These are phyloP conservation scores for Cephus rjabovi DNA, from an alignment of 2,888 invertebrate genomes.

Conservation along the genomic window DNA sequence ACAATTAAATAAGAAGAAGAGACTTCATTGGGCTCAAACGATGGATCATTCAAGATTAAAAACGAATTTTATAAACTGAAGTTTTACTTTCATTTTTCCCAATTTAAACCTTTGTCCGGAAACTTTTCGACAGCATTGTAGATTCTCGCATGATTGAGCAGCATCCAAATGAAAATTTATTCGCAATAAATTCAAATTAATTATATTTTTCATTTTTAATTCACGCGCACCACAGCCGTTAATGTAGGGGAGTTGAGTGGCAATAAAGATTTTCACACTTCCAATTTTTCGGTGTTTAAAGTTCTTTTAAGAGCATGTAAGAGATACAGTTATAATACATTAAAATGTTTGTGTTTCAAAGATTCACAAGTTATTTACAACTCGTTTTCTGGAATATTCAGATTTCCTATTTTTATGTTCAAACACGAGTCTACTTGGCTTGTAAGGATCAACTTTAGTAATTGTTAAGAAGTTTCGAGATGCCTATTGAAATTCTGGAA, in stretches of 20 bases:
- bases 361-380: constrained; percentile 20
- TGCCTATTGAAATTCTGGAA: constrained; percentile 9
- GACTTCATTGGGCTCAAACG: no score
- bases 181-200: constrained; percentile 15
- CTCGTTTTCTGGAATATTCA: constrained; percentile 15
- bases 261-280: constrained; percentile 6
- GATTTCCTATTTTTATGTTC: constrained; percentile 17
- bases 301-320: constrained; percentile 23
- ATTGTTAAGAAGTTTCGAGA: constrained; percentile 8
- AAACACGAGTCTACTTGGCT: constrained; percentile 14
- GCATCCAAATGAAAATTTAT: not conserved
- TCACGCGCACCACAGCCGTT: constrained; percentile 1
- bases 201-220: constrained; percentile 12
- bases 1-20: no score
- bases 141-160: no score
- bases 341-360: constrained; percentile 17
- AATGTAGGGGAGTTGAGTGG: not conserved
- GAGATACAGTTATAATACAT: constrained; percentile 14
- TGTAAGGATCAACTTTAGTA: not conserved
- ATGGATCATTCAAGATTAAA: no score
- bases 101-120: no score
- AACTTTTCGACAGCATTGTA: no score
- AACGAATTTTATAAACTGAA: no score
- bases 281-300: not conserved
- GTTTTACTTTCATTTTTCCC: no score